A percentile compares a stretch with the other conserved stretches of the same genome.
These are phyloP conservation scores for Tachina lurida DNA, from an alignment of 2,888 invertebrate species.

Conservation along the genomic window DNA sequence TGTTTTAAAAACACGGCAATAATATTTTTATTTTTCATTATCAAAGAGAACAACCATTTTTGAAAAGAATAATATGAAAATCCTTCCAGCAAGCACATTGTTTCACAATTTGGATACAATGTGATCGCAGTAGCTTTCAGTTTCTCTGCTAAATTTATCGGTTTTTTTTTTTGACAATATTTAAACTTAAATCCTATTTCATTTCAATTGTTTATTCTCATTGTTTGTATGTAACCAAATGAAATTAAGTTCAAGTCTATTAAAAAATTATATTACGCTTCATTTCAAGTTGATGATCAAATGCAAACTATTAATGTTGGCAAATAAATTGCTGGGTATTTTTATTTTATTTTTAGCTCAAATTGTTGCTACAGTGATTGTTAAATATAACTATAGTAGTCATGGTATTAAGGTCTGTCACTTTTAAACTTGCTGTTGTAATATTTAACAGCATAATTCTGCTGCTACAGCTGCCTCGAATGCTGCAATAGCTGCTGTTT, in stretches of 20 bases:
- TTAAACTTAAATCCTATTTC: no score
- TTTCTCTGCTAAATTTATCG: no score
- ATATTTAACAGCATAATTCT: not conserved
- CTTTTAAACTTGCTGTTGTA: not conserved
- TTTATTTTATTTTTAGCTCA: conserved; percentile 7
- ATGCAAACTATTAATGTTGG: conserved; percentile 30
- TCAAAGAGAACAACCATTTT: no score
- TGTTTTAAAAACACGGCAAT: no score
- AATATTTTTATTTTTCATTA: no score
- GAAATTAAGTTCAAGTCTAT: conserved; percentile 12
- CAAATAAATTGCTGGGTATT: conserved; percentile 22
- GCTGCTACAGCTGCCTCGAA: not conserved
- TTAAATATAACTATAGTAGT: not conserved
- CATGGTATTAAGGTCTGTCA: not conserved
- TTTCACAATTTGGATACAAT: no score
- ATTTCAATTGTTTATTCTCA: no score
- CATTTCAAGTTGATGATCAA: conserved; percentile 39
- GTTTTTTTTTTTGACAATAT: no score
- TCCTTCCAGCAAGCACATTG: no score
- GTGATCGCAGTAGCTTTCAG: no score
- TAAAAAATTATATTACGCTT: conserved; percentile 11
- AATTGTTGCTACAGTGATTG: conserved; percentile 34
- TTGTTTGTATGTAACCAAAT: not conserved
- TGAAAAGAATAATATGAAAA: no score
- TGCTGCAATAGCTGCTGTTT: conserved; percentile 1